Percentiles rank a stretch among this genome's conserved stretches.
phyloP scores from a whole-genome alignment of 2,888 invertebrate species.

The Polymixis flavicincta region DNA sequence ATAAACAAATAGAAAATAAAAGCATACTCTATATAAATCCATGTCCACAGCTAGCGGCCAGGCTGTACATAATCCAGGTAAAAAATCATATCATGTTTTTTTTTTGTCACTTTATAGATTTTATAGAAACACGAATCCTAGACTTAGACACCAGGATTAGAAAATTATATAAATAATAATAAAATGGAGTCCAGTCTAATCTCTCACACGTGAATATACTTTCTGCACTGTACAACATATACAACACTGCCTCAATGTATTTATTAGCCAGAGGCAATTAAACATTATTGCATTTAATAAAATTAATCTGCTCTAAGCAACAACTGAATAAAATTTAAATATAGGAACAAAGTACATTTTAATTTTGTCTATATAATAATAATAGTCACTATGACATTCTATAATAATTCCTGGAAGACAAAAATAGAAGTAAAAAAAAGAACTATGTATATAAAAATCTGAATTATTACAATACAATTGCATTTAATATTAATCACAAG shows the following conservation, averaged over 20 bases:
- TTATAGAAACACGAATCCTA: slow-evolving; percentile 47
- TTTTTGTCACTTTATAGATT: slow-evolving; percentile 57
- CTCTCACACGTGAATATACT: slow-evolving; percentile 64
- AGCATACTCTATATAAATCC: slow-evolving; percentile 67
- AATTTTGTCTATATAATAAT: slow-evolving; percentile 67
- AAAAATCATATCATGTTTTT: slow-evolving; percentile 56
- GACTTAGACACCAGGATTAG: slow-evolving; percentile 47
- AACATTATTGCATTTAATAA: slow-evolving; percentile 63
- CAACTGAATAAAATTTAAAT: slow-evolving; percentile 82
- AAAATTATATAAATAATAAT: slow-evolving; percentile 58
- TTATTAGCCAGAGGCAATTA: slow-evolving; percentile 48
- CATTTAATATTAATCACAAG: slow-evolving; percentile 77
- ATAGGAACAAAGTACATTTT: slow-evolving; percentile 80
- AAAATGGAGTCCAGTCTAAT: slow-evolving; percentile 69
- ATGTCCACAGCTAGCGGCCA: slow-evolving; percentile 50
- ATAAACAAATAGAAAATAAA: slow-evolving; percentile 78
- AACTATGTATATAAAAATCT: slow-evolving; percentile 77
- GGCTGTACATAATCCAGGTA: slow-evolving; percentile 53
- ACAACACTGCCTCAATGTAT: slow-evolving; percentile 51
- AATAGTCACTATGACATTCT: slow-evolving; percentile 64
- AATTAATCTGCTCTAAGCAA: slow-evolving; percentile 78
- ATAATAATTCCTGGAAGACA: slow-evolving; percentile 83
- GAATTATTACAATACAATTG: slow-evolving; percentile 70
- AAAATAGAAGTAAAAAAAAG: slow-evolving; percentile 74
- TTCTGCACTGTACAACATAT: slow-evolving; percentile 34